Evolutionary conservation across 1,140 invertebrate genomes (phyloP), one percentile per base, ranked within the genome.

Genomic region (Ceratitis capitata): DNA sequence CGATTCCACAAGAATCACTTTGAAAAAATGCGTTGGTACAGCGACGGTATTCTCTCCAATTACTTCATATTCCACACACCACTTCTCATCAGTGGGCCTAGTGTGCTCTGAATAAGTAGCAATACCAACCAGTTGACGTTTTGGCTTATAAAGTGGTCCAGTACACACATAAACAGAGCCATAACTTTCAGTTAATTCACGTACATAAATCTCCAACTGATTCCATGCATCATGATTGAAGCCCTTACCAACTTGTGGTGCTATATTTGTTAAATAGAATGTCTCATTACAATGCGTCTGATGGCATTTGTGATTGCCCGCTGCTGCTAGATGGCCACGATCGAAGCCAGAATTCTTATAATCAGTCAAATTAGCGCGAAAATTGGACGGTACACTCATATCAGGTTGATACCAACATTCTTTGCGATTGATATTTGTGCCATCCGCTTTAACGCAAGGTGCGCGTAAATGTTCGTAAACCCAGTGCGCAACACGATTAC

Each of bases 1-100:
- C 0, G 94, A 95, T 93, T 98, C 97, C 12, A 94, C 93, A 1
- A 98, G 95, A 9, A 98, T 93, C 7, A 98, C 94, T 94, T 99
- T 99, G 92, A 98, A 99, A 93, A 99, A 99, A 92, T 99, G 99
- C 0, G 99, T 99, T 0, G 99, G 99, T 9, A 99, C 99, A 1
- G 98, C 97, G 5, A 99, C 98, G 88, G 98, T 94, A 92, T 98
- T 99, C 0, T 94, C 90, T 0, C 98, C 99, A 87, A 99, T 97
- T 6, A 99, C 98, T 94, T 99, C 96, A 92, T 99, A 99, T 88
- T 95, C 96, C 0, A 99, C 95, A 91, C 98, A 99, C 45, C 94
- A 94, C 92, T 98, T 98, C 7, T 23, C 69, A 23, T 45, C 9
- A 12, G 14, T 26, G n/a, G 19, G 42, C 14, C 39, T 10, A 19